Base-by-base conservation (phyloP, 2,113 vertebrate species). In the Himantopus leucocephalus region DNA sequence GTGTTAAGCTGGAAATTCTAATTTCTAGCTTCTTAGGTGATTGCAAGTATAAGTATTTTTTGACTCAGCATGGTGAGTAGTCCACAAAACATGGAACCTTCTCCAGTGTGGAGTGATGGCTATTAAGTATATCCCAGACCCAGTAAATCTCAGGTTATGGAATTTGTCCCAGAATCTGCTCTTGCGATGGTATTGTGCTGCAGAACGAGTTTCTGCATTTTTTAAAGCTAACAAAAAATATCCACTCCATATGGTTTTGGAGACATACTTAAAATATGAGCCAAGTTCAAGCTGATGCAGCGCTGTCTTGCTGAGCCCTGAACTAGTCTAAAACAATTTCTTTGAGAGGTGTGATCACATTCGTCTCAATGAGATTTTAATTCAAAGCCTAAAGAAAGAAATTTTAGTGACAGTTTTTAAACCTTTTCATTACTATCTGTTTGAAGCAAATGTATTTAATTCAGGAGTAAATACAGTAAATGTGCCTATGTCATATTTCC, bases 141-240 rank as follows among this genome's bases (percentile, higher is more conserved):
- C 62, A 91, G 70, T 89, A 89, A 82, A 90, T 91, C 71, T 87
- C 62, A 85, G 35, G n/a, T 56, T 76, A 52, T 77, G 59, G 74
- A 90, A 73, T 92, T 88, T 88, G 20, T 94, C 67, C 58, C 86
- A 92, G 84, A 96, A 85, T 95, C 70, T 92, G 30, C 29, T 95
- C 87, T 78, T 89, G 76, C 60, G 68, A 21, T 43, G 50, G 13
- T 85, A 85, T 53, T 85, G 45, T 82, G 58, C 80, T 92, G 71
- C 71, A 92, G 84, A 91, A 95, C 2, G 5, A 67, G 47, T 39
- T 88, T 68, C 63, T 94, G 41, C 58, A 45, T 88, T 94, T 92
- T 94, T 90, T 35, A 66, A 95, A 93, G 41, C 81, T 87, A 92
- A 74, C 71, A 93, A 14, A 87, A 88, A 85, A 88, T 85, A 85